phyloP scores from a whole-genome alignment of 1,140 invertebrate genomes.

The Drosophila triauraria region DNA sequence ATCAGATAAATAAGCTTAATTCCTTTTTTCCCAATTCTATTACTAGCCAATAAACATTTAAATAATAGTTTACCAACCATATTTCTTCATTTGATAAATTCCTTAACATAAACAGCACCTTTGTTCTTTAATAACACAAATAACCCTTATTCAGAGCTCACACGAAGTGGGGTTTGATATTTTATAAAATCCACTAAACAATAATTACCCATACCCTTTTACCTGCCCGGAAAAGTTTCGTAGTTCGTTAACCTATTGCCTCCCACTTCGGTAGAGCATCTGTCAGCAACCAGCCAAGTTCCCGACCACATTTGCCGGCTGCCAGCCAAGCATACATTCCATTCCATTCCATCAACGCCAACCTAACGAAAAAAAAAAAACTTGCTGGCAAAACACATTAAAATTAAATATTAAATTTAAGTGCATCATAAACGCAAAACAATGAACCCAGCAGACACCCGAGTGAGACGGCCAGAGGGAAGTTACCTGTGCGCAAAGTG shows the following conservation, averaged over 20 bases:
- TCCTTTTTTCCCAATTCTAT: too few relatives aligned
- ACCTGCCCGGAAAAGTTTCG: not conserved
- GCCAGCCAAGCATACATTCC: conserved; percentile 9
- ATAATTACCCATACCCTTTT: not conserved
- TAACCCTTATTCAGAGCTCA: too few relatives aligned
- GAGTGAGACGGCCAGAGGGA: conserved; percentile 3
- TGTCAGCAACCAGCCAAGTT: conserved; percentile 3
- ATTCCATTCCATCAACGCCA: not conserved
- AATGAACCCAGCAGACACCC: conserved; percentile 57
- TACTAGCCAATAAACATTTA: too few relatives aligned
- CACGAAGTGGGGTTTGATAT: not conserved
- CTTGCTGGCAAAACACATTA: conserved; percentile 56
- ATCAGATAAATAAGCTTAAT: too few relatives aligned
- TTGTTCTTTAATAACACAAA: too few relatives aligned
- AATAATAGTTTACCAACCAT: too few relatives aligned
- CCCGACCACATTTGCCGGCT: conserved; percentile 10
- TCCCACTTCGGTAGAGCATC: conserved; percentile 5
- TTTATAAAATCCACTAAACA: not conserved
- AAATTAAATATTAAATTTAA: conserved; percentile 82
- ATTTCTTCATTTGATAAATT: not conserved
- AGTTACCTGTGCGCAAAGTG: conserved; percentile 46
- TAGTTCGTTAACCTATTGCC: conserved; percentile 25
- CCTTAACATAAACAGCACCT: not conserved
- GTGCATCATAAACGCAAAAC: conserved; percentile 70
- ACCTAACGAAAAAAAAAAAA: conserved; percentile 10